Evolutionary conservation across 1,140 invertebrate genomes (phyloP).

Genomic region (Archegozetes longisetosus): DNA sequence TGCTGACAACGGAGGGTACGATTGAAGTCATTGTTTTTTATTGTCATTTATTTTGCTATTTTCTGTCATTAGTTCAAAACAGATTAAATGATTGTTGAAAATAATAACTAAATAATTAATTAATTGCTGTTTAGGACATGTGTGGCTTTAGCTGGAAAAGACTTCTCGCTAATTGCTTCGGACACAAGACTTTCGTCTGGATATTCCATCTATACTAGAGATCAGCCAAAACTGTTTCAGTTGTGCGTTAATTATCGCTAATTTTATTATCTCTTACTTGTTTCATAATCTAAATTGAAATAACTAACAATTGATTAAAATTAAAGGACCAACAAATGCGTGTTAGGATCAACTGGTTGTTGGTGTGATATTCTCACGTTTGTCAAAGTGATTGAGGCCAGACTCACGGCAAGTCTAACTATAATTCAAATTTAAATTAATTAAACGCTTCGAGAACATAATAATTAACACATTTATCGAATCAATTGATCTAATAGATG

Average conservation of each 20-base stretch:
- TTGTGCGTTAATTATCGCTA: background rate
- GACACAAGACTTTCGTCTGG: constrained; percentile 86
- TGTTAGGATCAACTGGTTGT: constrained; percentile 78
- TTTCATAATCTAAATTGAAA: no score
- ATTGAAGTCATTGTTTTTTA: background rate
- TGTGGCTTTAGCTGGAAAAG: constrained; percentile 80
- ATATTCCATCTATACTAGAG: constrained; percentile 69
- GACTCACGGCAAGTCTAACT: constrained; percentile 51
- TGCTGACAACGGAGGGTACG: constrained; percentile 18
- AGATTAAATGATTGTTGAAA: background rate
- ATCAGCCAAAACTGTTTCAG: constrained; percentile 63
- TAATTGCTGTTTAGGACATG: constrained; percentile 40
- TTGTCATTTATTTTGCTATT: background rate
- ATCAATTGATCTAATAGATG: constrained; percentile 43
- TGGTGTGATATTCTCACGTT: constrained; percentile 95
- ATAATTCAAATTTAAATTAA: no score
- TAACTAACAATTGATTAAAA: background rate
- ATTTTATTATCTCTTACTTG: background rate
- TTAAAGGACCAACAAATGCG: constrained; percentile 57
- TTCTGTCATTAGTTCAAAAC: background rate
- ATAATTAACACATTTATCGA: background rate
- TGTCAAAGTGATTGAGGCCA: constrained; percentile 61
- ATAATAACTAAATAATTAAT: background rate
- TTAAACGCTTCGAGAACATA: background rate
- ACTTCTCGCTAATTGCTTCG: constrained; percentile 68